phyloP scores from a whole-genome alignment of 1,140 invertebrate genomes.

The Temnothorax curvispinosus region DNA sequence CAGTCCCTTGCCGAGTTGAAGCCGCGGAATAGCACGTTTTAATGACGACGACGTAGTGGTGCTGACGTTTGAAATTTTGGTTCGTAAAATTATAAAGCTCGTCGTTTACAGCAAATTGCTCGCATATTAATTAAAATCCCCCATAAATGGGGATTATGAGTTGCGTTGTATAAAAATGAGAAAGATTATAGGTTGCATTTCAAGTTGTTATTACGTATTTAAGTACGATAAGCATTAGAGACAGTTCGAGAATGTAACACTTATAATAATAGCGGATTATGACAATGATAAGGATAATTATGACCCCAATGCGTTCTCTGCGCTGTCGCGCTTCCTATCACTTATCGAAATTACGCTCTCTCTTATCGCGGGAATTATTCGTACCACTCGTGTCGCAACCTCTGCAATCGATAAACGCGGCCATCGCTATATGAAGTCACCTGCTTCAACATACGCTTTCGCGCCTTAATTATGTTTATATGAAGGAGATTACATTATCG shows the following conservation, averaged over 20 bases:
- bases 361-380: constrained; percentile 57
- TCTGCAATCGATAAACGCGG: constrained; percentile 52
- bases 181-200: background rate
- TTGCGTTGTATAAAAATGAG: constrained; percentile 72
- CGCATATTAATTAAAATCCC: constrained; percentile 76
- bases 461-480: constrained; percentile 53
- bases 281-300: constrained; percentile 44
- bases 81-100: constrained; percentile 81
- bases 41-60: constrained; percentile 18
- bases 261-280: constrained; percentile 35
- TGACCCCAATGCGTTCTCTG: background rate
- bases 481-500: constrained; percentile 42
- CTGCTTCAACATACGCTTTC: constrained; percentile 1
- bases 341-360: constrained; percentile 15
- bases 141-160: constrained; percentile 74
- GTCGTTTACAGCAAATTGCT: constrained; percentile 73
- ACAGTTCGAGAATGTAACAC: background rate
- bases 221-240: background rate
- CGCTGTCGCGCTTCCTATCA: background rate
- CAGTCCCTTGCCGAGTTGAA: background rate
- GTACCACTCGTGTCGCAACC: constrained; percentile 6
- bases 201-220: background rate
- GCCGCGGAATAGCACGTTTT: constrained; percentile 25
- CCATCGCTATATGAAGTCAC: constrained; percentile 49
- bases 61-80: constrained; percentile 56